These are phyloP conservation scores for Ornithorhynchus anatinus DNA, from an alignment of 2,113 vertebrate species.

Conservation along the genomic window DNA sequence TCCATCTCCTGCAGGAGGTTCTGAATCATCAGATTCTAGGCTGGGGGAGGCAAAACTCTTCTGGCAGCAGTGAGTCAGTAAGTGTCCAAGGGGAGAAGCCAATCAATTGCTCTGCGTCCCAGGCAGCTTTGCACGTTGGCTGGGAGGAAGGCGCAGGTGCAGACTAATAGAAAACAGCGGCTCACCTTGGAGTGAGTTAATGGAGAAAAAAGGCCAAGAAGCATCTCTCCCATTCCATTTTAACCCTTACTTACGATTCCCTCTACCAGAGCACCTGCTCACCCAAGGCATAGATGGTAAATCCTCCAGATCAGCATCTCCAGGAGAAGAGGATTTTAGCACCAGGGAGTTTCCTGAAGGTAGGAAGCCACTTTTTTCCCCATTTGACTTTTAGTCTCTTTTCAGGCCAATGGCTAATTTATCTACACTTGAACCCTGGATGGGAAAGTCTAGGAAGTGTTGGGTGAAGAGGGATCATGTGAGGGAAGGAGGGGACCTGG, in stretches of 20 bases:
- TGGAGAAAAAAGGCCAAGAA: not conserved
- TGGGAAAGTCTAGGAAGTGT: not conserved
- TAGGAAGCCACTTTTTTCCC: conserved; percentile 19
- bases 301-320: not conserved
- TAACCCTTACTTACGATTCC: not conserved
- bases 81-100: accelerated
- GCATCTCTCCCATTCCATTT: not conserved
- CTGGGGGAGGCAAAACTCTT: not conserved
- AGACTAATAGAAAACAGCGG: not conserved
- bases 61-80: not conserved
- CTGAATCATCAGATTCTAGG: not conserved
- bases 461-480: not conserved
- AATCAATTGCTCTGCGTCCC: not conserved
- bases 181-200: not conserved
- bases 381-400: not conserved
- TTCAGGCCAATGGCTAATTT: conserved; percentile 14
- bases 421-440: not conserved
- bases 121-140: not conserved
- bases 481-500: not conserved
- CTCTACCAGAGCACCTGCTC: conserved; percentile 26
- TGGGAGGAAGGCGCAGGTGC: not conserved
- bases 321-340: not conserved
- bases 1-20: not conserved
- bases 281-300: not conserved
- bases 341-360: conserved; percentile 3